These are phyloP conservation scores for Saiga tatarica DNA, from an alignment of 2,113 vertebrate genomes.

Conservation along the genomic window DNA sequence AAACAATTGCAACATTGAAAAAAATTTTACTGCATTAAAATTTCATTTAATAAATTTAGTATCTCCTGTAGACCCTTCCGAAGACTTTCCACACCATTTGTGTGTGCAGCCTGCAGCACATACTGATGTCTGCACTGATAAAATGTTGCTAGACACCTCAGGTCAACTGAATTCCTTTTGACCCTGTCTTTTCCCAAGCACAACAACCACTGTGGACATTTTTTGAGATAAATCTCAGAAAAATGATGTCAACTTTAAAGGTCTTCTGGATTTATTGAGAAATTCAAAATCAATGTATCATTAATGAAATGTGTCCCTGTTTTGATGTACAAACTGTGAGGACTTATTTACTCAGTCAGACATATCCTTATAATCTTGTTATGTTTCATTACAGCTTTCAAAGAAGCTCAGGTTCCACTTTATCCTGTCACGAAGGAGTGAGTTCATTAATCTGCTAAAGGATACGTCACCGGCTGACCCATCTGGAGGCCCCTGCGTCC, in stretches of 20 bases:
- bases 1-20: constrained; percentile 59
- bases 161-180: not conserved
- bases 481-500: not conserved
- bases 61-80: not conserved
- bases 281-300: not conserved
- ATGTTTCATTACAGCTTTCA: not conserved
- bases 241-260: not conserved
- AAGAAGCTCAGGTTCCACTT: constrained; percentile 39
- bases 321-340: not conserved
- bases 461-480: not conserved
- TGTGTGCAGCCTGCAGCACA: not conserved
- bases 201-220: not conserved
- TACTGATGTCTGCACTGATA: not conserved
- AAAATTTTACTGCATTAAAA: not conserved
- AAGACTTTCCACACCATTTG: not conserved
- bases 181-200: fast-evolving
- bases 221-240: constrained; percentile 4
- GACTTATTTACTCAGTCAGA: not conserved
- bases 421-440: not conserved
- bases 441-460: not conserved
- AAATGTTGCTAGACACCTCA: not conserved
- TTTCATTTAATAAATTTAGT: not conserved
- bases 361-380: constrained; percentile 1
- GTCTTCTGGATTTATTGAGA: constrained; percentile 9
- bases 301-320: not conserved